Conservation (phyloP, 2,797 vertebrate species). For the Acanthurus lineatus region DNA sequence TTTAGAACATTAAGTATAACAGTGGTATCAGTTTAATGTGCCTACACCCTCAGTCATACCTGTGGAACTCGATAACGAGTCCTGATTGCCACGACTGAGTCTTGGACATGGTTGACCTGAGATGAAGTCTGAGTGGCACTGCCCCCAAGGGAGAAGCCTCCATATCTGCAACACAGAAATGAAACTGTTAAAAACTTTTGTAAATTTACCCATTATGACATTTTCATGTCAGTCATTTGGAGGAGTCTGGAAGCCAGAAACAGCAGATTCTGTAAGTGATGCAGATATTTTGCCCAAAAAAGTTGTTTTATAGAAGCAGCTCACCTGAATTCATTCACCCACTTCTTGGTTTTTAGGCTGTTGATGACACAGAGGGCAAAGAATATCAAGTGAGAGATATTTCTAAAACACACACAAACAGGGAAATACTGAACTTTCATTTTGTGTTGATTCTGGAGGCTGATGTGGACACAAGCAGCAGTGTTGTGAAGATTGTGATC, state of each 20-base stretch:
- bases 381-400: background rate
- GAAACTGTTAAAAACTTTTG: background rate
- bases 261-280: no score
- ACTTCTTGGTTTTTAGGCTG: conserved; percentile 92
- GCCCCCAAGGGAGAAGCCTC: conserved; percentile 91
- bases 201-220: background rate
- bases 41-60: conserved; percentile 62
- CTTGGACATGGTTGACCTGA: conserved; percentile 66
- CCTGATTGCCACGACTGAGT: conserved; percentile 76
- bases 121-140: conserved; percentile 72
- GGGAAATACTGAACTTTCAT: background rate
- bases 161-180: conserved; percentile 85
- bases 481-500: no score
- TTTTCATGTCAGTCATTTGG: background rate
- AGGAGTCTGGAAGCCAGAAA: background rate
- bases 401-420: background rate
- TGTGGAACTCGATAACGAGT: conserved; percentile 75
- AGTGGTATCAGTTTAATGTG: background rate
- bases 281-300: background rate
- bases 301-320: background rate
- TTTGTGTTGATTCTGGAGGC: no score
- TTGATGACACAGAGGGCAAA: conserved; percentile 4
- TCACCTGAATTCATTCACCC: conserved; percentile 95
- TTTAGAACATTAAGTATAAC: background rate
- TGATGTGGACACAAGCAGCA: no score